Percentiles rank a stretch among this genome's conserved stretches.
These are phyloP conservation scores for Littorina saxatilis DNA, from an alignment of 1,140 invertebrate genomes.

Conservation along the genomic window DNA sequence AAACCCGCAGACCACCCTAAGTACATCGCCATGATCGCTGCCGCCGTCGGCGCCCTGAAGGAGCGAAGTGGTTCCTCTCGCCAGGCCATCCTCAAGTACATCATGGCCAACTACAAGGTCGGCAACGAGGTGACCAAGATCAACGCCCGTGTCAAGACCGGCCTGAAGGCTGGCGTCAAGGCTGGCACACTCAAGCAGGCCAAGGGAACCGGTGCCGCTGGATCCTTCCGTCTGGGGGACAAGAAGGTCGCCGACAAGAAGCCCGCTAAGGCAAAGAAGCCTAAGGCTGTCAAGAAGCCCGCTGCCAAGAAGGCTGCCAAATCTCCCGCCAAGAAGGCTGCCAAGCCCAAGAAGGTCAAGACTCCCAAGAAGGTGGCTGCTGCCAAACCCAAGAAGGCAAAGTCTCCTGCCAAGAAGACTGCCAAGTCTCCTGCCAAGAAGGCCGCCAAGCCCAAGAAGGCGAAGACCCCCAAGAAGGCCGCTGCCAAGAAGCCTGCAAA, in stretches of 20 bases:
- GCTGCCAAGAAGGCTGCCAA: constrained; percentile 39
- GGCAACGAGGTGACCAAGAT: constrained; percentile 62
- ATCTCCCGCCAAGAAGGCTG: constrained; percentile 36
- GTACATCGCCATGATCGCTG: constrained; percentile 60
- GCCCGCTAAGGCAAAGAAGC: constrained; percentile 41
- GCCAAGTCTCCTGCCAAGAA: constrained; percentile 40
- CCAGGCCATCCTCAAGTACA: constrained; percentile 73
- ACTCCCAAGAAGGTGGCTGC: constrained; percentile 42
- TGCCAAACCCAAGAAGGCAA: constrained; percentile 42
- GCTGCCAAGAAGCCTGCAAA: constrained; percentile 35
- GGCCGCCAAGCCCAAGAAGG: constrained; percentile 36
- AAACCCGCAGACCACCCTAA: constrained; percentile 56
- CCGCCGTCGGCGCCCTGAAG: constrained; percentile 60
- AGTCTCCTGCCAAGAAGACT: constrained; percentile 36
- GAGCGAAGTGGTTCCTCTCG: constrained; percentile 68
- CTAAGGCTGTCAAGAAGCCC: too few species aligned
- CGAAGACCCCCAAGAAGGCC: constrained; percentile 41
- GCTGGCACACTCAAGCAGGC: constrained; percentile 65
- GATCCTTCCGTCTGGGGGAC: constrained; percentile 71
- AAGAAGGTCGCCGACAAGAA: constrained; percentile 34
- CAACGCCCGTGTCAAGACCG: constrained; percentile 64
- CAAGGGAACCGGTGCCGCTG: constrained; percentile 72
- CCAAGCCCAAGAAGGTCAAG: constrained; percentile 41
- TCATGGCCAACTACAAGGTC: constrained; percentile 71
- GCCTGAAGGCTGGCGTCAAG: constrained; percentile 64